Conservation (phyloP, 2,797 vertebrate species). For the Merluccius polli region DNA sequence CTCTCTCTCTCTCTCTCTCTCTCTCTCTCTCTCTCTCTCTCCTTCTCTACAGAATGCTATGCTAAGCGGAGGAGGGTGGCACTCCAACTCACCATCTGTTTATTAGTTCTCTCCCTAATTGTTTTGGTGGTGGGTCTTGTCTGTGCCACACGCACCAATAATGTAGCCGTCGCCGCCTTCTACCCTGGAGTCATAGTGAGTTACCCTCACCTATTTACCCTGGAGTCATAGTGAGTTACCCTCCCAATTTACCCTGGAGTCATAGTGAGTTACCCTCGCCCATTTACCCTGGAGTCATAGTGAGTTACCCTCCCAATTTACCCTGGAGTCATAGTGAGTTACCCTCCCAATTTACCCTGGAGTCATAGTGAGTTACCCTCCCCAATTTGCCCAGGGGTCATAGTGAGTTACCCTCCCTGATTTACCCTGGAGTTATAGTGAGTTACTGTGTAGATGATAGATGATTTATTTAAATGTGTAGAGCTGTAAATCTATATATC, state of each 20-base stretch:
- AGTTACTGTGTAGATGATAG: neutral
- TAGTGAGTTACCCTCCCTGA: neutral
- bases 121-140: conserved; percentile 84
- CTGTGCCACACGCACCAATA: conserved; percentile 87
- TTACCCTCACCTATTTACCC: too few species aligned
- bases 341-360: too few species aligned
- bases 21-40: neutral
- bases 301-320: too few species aligned
- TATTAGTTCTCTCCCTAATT: conserved; percentile 79
- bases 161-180: conserved; percentile 87
- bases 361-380: too few species aligned
- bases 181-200: conserved; percentile 93
- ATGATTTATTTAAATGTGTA: neutral
- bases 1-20: neutral
- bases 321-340: too few species aligned
- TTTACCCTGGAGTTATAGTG: neutral
- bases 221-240: too few species aligned
- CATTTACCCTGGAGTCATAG: too few species aligned
- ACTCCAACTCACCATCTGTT: conserved; percentile 78
- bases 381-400: too few species aligned
- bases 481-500: neutral
- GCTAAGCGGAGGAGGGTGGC: conserved; percentile 79
- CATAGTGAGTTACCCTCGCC: too few species aligned
- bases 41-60: conserved; percentile 71
- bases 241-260: too few species aligned